Base-by-base conservation (phyloP, 2,797 vertebrate species). In the Huso huso region DNA sequence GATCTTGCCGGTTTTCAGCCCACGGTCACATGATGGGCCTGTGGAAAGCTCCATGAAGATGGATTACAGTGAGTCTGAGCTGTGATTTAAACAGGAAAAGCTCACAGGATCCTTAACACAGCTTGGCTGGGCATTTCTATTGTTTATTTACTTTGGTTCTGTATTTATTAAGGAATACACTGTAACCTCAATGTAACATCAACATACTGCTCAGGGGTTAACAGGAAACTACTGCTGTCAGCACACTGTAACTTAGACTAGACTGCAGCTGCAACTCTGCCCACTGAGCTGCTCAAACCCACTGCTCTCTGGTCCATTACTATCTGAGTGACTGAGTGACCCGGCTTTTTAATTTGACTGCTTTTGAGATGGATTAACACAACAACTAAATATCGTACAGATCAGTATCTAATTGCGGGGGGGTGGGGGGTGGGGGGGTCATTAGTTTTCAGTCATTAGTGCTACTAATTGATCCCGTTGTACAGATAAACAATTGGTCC, bases 71-170 rank as follows among this genome's bases (percentile, higher is more conserved):
- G 65, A 68, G 55, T 70, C 51, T 68, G 64, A 71, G 68, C 61
- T 68, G 68, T 70, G 70, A 62, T 69, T 71, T 68, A 72, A 75
- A 75, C 70, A 66, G 69, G 63, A 63, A 68, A 69, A 58, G 66
- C 52, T 70, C 64, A 64, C 60, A 53, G 65, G 69, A 64, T 70
- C 52, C 64, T 68, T 68, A 64, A 70, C 63, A 61, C 67, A 73
- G 71, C 68, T 68, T 63, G 66, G 63, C 64, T 37, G 48, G 62
- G 57, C 63, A 61, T 70, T 74, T 69, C 57, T 68, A 63, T 50
- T 51, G 67, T 71, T 53, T 58, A 67, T 68, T 70, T 66, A 69
- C 49, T 71, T 69, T 73, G 61, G 50, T 52, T 55, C 60, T 2
- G 9, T 59, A 72, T 71, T 72, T 65, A 64, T 64, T 69, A 23